These are phyloP conservation scores for Hippocampus mohnikei DNA, from an alignment of 2,113 vertebrate genomes.

Conservation along the genomic window DNA sequence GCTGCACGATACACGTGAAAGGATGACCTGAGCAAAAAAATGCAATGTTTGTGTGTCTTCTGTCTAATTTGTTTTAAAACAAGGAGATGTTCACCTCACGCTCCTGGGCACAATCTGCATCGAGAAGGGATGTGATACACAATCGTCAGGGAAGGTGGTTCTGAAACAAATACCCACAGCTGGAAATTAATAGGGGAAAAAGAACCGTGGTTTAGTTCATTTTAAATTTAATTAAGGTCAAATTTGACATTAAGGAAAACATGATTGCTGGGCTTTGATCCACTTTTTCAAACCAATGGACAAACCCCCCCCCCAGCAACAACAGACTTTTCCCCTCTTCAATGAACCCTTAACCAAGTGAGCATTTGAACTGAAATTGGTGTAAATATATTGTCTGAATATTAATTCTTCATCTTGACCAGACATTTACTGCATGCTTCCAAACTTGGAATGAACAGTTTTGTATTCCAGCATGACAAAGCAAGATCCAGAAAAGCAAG, in stretches of 20 bases:
- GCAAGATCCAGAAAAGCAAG: background rate
- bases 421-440: background rate
- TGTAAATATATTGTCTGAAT: too few relatives aligned
- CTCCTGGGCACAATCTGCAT: background rate
- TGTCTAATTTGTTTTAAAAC: background rate
- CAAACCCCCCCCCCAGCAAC: too few relatives aligned
- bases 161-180: slow-evolving; percentile 1
- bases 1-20: slow-evolving; percentile 16
- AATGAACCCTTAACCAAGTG: too few relatives aligned
- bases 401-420: too few relatives aligned
- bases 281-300: too few relatives aligned
- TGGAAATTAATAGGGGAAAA: background rate
- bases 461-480: background rate
- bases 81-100: slow-evolving; percentile 1
- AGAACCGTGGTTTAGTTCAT: background rate
- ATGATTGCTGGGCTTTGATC: too few relatives aligned
- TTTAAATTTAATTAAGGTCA: background rate
- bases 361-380: too few relatives aligned
- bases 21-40: slow-evolving; percentile 19
- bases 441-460: background rate
- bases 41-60: slow-evolving; percentile 1
- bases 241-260: background rate
- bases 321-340: too few relatives aligned
- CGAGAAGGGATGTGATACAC: slow-evolving; percentile 6
- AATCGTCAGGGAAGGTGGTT: slow-evolving; percentile 1